Base-by-base conservation (phyloP, 2,888 invertebrate genomes). In the Phyto melanocephala region DNA sequence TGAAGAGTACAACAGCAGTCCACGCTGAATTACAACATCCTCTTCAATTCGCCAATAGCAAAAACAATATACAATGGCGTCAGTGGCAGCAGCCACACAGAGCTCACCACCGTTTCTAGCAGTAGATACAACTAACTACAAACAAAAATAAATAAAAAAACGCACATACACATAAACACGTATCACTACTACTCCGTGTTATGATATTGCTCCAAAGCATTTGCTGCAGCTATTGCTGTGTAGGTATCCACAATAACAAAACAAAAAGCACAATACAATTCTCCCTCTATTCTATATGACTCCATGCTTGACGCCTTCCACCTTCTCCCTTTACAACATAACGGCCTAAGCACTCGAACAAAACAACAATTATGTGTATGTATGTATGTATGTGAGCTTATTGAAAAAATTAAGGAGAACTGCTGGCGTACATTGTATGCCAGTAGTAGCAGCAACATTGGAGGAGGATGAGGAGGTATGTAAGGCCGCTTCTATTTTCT, bases 161-260 rank as follows among this genome's bases (percentile, higher is more conserved):
- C 56, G 56, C 71, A 54, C 52, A 67, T 28, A 28, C 28, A 28
- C 6, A 28, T 6, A 28, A 28, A 28, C 28, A 28, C 6, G 6
- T 6, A 6, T 6, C 28, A 28, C 4, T 5, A 6, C 28, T 28
- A 28, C 6, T 28, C 28, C 3, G 4, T 28, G 28, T 28, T 28
- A 28, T 28, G 3, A 3, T 6, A 28, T 6, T 28, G 28, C 28
- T 28, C 28, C 28, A 28, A 28, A 28, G 28, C 28, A 28, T 28
- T 28, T 68, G 20, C 28, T 65, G 56, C 33, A 6, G 33, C 37
- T 37, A 11, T 37, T 37, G 37, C 37, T 77, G 50, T 70, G 54
- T 70, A 70, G 62, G 68, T 62, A 78, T 65, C 56, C 74, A 67
- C 72, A 83, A 74, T 47, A 74, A 75, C 83, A 58, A 70, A 72